A percentile compares a stretch with the other conserved stretches of the same genome.
Evolutionary conservation across 2,113 vertebrate genomes (phyloP).

Genomic region (Menura novaehollandiae): DNA sequence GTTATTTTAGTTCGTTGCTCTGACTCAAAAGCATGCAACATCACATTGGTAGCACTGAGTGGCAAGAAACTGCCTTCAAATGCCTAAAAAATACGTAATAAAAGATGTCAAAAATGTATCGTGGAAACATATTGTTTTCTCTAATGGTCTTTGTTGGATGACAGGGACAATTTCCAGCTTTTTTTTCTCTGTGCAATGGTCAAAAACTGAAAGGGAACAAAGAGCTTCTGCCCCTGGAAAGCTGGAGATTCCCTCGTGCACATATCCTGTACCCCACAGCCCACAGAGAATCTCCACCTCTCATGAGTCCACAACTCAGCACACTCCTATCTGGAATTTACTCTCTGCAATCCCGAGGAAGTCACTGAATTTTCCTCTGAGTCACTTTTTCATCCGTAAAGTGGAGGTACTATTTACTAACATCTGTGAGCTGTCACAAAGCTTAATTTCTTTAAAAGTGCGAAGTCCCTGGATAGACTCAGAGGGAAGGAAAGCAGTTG

Average conservation of each 20-base stretch:
- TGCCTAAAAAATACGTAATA: not conserved
- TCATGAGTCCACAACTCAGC: not conserved
- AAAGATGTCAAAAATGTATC: not conserved
- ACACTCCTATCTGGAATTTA: not conserved
- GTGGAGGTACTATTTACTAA: not conserved
- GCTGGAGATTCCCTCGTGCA: not conserved
- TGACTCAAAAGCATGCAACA: not conserved
- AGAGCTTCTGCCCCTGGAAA: not conserved
- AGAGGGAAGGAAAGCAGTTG: not conserved
- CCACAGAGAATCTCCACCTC: not conserved
- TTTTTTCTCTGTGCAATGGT: not conserved
- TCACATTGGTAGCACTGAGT: not conserved
- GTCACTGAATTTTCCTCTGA: not conserved
- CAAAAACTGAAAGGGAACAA: not conserved
- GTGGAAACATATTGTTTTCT: not conserved
- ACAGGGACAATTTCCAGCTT: not conserved
- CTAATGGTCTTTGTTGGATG: not conserved
- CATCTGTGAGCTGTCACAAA: not conserved
- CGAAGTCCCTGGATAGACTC: not conserved
- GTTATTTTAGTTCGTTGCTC: not conserved
- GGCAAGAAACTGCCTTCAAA: not conserved
- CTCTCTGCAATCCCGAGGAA: not conserved
- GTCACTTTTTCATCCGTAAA: not conserved
- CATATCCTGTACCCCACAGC: not conserved
- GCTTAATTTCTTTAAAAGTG: not conserved